Evolutionary conservation across 1,140 invertebrate species (phyloP).

Genomic region (Meteorus sp.): DNA sequence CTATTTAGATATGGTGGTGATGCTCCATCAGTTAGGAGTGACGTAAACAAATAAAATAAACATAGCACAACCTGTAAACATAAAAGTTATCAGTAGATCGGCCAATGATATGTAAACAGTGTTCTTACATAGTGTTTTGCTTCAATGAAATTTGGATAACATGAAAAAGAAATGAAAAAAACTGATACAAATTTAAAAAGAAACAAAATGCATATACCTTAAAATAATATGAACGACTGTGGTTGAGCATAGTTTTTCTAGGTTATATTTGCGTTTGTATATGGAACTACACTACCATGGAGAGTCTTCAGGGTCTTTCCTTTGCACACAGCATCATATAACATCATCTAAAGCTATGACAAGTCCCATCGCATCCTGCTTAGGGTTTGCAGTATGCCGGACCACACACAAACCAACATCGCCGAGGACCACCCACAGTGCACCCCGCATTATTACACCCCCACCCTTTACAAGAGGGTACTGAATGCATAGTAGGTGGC

Average conservation of each 20-base stretch:
- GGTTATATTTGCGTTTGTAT: too few relatives aligned
- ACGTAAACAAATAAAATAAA: neutral
- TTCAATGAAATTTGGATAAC: too few relatives aligned
- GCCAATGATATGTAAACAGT: neutral
- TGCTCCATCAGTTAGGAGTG: neutral
- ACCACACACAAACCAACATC: neutral
- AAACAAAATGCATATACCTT: too few relatives aligned
- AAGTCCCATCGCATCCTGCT: neutral
- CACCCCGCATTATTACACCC: neutral
- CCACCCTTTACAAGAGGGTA: too few relatives aligned
- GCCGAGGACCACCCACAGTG: neutral
- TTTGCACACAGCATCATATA: neutral
- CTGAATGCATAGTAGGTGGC: too few relatives aligned
- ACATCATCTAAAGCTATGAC: neutral
- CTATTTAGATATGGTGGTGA: neutral
- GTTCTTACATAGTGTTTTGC: neutral
- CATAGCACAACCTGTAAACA: neutral
- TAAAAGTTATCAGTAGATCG: neutral
- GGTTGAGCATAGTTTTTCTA: too few relatives aligned
- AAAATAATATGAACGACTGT: too few relatives aligned
- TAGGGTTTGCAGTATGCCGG: neutral
- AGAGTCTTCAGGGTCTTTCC: neutral
- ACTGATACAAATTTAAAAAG: too few relatives aligned
- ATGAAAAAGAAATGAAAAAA: too few relatives aligned
- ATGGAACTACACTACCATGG: neutral